Evolutionary conservation across 2,797 vertebrate genomes (phyloP), one percentile per base, ranked within the genome.

Genomic region (Tiaroga cobitis): DNA sequence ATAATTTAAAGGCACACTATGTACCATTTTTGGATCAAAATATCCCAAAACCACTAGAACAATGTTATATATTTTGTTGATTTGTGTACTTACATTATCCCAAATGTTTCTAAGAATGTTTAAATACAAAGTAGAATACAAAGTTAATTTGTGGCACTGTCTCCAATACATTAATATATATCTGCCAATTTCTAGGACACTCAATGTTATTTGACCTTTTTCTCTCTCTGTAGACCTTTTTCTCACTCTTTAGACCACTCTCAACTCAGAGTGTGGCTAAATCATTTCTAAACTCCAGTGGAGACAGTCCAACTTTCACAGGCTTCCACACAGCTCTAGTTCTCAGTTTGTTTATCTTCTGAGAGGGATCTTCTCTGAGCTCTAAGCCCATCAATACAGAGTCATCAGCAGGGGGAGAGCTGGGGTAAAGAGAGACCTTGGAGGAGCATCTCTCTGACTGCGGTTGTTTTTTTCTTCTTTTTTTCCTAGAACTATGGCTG

Each of bases 341-440:
- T 87, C 46, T 80, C 54, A 46, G 75, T 83, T 76, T 75, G 68
- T 83, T 65, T 87, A 65, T 83, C 63, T 56, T 80, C 70, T 80
- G 77, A 54, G 76, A 80, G 83, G 29, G 54, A 43, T 78, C 56
- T 83, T 78, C 46, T 41, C 46, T 21, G 26, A 80, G 41, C 34
- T 70, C 29, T 59, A 24, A 39, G n/a, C 46, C 32, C 67, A 83
- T 65, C 85, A 41, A 54, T 83, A 83, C 73, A 32, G 68, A 86
- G 46, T 75, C 59, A 87, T 61, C 76, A 83, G 68, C 59, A 46
- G 76, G 26, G 49, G 37, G 32, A 63, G 24, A 49, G 46, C 16
- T 67, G 7, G 41, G 41, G 54, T 29, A 74, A 80, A 74, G 37
- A 80, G 5, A 70, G 56, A 49, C 13, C 19, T 34, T 46, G 39